Evolutionary conservation across 2,797 vertebrate genomes (phyloP).

Genomic region (Urosaurus nigricauda): DNA sequence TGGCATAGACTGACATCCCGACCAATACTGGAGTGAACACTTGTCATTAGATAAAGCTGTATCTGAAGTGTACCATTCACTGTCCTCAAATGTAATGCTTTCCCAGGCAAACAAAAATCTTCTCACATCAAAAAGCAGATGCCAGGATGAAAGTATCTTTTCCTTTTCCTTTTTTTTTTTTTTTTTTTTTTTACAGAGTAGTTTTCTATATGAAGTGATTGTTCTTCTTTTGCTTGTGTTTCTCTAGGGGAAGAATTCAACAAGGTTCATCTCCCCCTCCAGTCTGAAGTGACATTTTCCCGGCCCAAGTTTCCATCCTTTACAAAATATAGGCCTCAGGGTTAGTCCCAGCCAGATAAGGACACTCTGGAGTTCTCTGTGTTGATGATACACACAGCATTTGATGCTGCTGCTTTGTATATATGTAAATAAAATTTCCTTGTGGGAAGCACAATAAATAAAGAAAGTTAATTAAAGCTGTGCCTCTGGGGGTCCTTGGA

Average conservation of each 20-base stretch:
- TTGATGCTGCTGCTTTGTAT: neutral
- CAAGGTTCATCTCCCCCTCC: neutral
- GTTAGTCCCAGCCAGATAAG: too few species aligned
- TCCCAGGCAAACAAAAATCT: neutral
- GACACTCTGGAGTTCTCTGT: too few species aligned
- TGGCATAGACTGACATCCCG: too few species aligned
- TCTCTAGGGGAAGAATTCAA: neutral
- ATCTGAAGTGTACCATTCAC: neutral
- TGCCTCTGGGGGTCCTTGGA: neutral
- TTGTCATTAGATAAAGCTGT: too few species aligned
- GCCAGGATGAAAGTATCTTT: neutral
- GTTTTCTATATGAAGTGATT: neutral
- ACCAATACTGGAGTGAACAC: too few species aligned
- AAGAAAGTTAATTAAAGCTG: slow-evolving; percentile 13
- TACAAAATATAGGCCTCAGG: too few species aligned
- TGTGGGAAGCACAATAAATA: neutral
- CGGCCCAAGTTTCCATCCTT: neutral
- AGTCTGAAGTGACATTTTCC: too few species aligned
- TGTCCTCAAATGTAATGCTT: neutral
- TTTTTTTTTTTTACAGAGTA: neutral
- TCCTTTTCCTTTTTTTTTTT: too few species aligned
- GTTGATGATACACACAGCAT: too few species aligned
- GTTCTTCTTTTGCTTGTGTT: too few species aligned
- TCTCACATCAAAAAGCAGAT: neutral
- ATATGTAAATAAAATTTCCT: neutral